phyloP scores from a whole-genome alignment of 2,113 vertebrate genomes.

The Lucifuga dentata region DNA sequence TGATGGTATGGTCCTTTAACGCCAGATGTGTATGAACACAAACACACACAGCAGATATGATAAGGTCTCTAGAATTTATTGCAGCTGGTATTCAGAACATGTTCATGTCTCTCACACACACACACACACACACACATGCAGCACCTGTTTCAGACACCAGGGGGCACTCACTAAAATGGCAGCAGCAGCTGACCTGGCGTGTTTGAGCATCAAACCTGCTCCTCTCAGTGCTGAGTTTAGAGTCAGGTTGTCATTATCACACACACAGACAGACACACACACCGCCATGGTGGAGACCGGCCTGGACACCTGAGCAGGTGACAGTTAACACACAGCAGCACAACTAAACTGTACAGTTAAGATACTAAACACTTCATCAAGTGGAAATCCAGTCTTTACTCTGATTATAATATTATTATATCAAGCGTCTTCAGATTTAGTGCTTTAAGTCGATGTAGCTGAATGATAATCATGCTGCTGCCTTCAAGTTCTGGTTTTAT shows the following conservation, averaged over 20 bases:
- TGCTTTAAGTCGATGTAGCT: slow-evolving; percentile 6
- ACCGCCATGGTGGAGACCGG: slow-evolving; percentile 11
- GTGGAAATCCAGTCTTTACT: slow-evolving; percentile 19
- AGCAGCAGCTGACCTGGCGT: slow-evolving; percentile 25
- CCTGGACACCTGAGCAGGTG: slow-evolving; percentile 19
- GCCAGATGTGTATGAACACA: neutral
- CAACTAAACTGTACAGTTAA: too few relatives aligned
- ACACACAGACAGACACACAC: slow-evolving; percentile 54
- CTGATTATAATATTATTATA: slow-evolving; percentile 7
- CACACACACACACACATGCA: neutral
- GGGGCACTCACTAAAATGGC: slow-evolving; percentile 8
- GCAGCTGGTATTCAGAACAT: slow-evolving; percentile 1
- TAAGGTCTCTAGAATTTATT: slow-evolving; percentile 40
- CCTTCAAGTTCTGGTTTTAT: slow-evolving; percentile 8
- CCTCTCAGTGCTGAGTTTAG: slow-evolving; percentile 77
- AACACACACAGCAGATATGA: neutral
- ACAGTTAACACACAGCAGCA: neutral
- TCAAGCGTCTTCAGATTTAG: slow-evolving; percentile 24
- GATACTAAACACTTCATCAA: too few relatives aligned
- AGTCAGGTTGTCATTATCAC: slow-evolving; percentile 81
- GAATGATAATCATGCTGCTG: slow-evolving; percentile 51
- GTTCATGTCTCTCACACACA: neutral
- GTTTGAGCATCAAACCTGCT: slow-evolving; percentile 79
- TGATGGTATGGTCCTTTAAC: neutral
- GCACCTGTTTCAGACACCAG: slow-evolving; percentile 13